Evolutionary conservation across 2,888 invertebrate species (phyloP).

Genomic region (Cantharis lateralis): DNA sequence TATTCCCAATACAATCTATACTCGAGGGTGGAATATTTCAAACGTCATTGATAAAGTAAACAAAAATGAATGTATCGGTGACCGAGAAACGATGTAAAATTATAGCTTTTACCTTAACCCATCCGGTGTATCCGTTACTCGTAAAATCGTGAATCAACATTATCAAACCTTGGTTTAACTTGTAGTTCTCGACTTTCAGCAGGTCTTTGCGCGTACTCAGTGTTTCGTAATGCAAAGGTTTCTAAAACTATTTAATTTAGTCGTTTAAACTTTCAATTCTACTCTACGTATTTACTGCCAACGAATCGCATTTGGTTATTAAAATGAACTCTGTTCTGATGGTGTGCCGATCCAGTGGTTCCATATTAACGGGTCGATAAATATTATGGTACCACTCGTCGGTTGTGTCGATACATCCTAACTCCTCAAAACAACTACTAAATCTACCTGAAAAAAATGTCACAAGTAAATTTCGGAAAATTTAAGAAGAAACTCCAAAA

Average conservation of each 20-base stretch:
- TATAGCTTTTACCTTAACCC: conserved; percentile 50
- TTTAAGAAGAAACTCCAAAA: neutral
- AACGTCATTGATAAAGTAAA: neutral
- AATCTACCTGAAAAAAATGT: conserved; percentile 36
- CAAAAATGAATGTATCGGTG: neutral
- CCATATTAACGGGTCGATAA: conserved; percentile 50
- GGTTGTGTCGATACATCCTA: conserved; percentile 53
- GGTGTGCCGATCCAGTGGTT: conserved; percentile 51
- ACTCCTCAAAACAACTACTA: conserved; percentile 49
- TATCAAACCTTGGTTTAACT: conserved; percentile 14
- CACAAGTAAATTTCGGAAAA: neutral
- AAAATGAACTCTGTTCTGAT: conserved; percentile 54
- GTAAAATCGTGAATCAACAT: conserved; percentile 57
- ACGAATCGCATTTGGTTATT: conserved; percentile 37
- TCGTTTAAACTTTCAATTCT: neutral
- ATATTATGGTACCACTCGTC: conserved; percentile 51
- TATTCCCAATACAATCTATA: neutral
- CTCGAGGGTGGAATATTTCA: conserved; percentile 5
- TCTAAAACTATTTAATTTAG: conserved; percentile 4
- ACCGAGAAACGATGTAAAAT: neutral
- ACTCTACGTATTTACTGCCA: neutral
- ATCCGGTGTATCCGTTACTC: conserved; percentile 54
- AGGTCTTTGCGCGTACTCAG: conserved; percentile 36
- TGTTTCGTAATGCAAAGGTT: conserved; percentile 8
- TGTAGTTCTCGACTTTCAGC: conserved; percentile 45